phyloP scores from a whole-genome alignment of 2,888 invertebrate species.

The Cremastinae sp. region DNA sequence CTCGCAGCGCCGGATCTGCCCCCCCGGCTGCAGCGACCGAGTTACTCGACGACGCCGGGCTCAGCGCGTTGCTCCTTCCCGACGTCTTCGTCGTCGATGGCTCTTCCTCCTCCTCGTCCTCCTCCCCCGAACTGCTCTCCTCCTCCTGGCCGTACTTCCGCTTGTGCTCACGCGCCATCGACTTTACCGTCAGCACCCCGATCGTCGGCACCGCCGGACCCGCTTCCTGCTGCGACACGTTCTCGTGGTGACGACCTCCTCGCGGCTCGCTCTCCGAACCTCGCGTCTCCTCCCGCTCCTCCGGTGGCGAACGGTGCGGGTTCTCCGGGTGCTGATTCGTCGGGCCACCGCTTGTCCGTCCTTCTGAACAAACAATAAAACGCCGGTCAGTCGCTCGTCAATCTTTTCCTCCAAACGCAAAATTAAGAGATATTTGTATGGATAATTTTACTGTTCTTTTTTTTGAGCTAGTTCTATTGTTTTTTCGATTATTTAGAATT shows the following conservation, averaged over 20 bases:
- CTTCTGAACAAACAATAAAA: conserved; percentile 80
- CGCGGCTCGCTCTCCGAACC: conserved; percentile 82
- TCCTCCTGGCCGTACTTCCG: conserved; percentile 82
- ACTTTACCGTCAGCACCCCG: conserved; percentile 70
- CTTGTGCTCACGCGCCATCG: conserved; percentile 82
- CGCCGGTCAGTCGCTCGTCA: too few species aligned
- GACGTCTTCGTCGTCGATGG: conserved; percentile 67
- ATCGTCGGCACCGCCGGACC: conserved; percentile 70
- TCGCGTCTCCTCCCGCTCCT: conserved; percentile 81
- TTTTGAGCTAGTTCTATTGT: too few species aligned
- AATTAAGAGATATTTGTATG: too few species aligned
- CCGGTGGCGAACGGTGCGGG: conserved; percentile 80
- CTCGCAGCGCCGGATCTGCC: too few species aligned
- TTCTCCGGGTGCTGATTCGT: conserved; percentile 81
- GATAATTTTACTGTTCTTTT: too few species aligned
- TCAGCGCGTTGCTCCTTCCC: conserved; percentile 81
- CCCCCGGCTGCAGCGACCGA: conserved; percentile 82
- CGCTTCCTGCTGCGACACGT: conserved; percentile 80
- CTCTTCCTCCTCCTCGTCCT: conserved; percentile 82
- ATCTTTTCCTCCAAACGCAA: too few species aligned
- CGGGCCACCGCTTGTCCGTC: conserved; percentile 83
- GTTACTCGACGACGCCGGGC: conserved; percentile 85
- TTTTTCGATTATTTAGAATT: too few species aligned
- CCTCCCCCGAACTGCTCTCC: conserved; percentile 81
- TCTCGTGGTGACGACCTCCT: conserved; percentile 82